Percentiles rank a stretch among this genome's conserved stretches.
Evolutionary conservation across 2,888 invertebrate species (phyloP).

Genomic region (Tinea pellionella): DNA sequence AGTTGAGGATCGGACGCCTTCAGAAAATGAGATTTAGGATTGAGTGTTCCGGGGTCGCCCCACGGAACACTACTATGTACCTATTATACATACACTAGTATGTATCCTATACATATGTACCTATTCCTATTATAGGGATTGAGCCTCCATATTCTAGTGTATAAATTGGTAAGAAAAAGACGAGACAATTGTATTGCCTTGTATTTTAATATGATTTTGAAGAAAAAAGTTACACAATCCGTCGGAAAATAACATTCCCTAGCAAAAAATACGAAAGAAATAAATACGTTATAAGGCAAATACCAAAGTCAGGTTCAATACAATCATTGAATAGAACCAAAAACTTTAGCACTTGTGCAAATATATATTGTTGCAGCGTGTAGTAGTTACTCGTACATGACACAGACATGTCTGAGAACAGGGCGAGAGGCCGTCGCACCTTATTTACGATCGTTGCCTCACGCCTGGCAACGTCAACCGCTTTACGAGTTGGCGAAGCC

Average conservation of each 20-base stretch:
- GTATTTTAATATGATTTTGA: no score
- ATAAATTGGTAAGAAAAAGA: no score
- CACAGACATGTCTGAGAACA: conserved; percentile 5
- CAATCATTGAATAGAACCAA: neutral
- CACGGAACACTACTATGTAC: neutral
- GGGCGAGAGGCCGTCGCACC: conserved; percentile 20
- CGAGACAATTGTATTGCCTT: no score
- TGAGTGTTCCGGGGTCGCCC: conserved; percentile 23
- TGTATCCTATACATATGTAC: no score
- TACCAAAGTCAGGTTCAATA: neutral
- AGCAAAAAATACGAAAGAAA: no score
- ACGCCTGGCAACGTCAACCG: conserved; percentile 37
- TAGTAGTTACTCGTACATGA: neutral
- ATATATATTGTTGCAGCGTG: neutral
- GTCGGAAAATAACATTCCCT: no score
- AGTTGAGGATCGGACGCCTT: conserved; percentile 31
- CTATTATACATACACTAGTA: neutral
- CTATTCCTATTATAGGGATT: no score
- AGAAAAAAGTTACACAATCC: no score
- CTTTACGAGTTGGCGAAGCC: conserved; percentile 46
- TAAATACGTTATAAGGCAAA: no score
- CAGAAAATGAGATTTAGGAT: conserved; percentile 41
- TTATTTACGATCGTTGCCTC: conserved; percentile 46
- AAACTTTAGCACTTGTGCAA: neutral
- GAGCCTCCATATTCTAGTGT: no score